phyloP scores from a whole-genome alignment of 2,113 vertebrate genomes.

The Azemiops feae region DNA sequence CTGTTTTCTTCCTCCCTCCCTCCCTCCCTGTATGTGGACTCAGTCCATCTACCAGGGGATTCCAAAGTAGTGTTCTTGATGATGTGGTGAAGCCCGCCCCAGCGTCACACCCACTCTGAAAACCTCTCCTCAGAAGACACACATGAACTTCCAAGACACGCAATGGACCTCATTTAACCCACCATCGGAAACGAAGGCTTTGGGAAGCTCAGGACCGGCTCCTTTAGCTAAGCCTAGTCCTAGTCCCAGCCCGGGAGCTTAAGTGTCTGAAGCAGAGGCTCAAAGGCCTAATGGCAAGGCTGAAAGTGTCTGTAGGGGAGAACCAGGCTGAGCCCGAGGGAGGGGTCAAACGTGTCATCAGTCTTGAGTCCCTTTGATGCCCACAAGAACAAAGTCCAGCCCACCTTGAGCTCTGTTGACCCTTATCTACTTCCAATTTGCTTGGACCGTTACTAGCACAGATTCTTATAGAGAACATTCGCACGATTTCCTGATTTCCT shows the following conservation, averaged over 20 bases:
- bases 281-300: not conserved
- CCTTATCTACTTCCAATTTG: not conserved
- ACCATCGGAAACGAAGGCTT: not conserved
- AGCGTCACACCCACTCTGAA: not conserved
- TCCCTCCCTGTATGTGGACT: not conserved
- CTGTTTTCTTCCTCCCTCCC: not conserved
- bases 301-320: not conserved
- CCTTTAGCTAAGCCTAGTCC: not conserved
- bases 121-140: not conserved
- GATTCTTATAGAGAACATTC: not conserved
- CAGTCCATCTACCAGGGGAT: not conserved
- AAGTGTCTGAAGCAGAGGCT: not conserved
- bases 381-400: not conserved
- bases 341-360: not conserved
- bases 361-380: not conserved
- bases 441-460: not conserved
- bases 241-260: not conserved
- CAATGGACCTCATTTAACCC: not conserved
- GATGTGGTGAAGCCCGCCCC: rapidly evolving
- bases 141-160: not conserved
- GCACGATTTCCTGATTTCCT: not conserved
- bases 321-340: too few relatives aligned
- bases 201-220: not conserved
- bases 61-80: not conserved
- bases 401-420: not conserved